A percentile compares a stretch with the other conserved stretches of the same genome.
Conservation (phyloP, 2,888 invertebrate species). For the Pardosa pseudoannulata region DNA sequence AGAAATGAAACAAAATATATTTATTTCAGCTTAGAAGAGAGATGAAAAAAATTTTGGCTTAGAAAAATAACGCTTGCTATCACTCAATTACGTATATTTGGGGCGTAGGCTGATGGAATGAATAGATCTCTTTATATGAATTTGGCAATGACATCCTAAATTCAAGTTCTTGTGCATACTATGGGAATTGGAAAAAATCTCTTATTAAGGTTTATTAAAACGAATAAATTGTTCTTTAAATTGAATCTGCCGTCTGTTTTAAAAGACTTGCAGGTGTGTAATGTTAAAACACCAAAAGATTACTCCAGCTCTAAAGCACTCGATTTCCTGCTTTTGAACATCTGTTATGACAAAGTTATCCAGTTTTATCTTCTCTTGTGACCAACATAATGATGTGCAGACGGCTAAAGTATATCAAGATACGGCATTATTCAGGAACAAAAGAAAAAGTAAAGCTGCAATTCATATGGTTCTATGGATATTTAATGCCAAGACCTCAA, state of each 20-base stretch:
- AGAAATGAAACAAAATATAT: no score
- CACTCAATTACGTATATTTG: no score
- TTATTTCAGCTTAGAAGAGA: no score
- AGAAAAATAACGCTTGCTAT: no score
- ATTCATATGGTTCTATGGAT: no score
- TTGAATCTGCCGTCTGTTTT: not conserved
- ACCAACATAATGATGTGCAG: not conserved
- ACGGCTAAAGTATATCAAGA: not conserved
- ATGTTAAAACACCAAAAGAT: not conserved
- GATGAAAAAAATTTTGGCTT: no score
- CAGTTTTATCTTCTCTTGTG: not conserved
- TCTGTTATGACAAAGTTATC: not conserved
- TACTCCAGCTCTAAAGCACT: not conserved
- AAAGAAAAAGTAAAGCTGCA: no score
- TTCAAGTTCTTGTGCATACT: not conserved
- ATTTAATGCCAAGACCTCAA: no score
- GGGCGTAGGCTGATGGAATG: not conserved
- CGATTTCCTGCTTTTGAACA: constrained; percentile 12
- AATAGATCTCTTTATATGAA: not conserved
- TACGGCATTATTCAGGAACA: not conserved
- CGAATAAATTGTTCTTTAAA: not conserved
- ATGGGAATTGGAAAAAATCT: not conserved
- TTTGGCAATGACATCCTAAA: not conserved
- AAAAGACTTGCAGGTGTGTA: constrained; percentile 9
- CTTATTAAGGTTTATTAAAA: not conserved